Evolutionary conservation across 2,113 vertebrate species (phyloP).

Genomic region (Laterallus jamaicensis): DNA sequence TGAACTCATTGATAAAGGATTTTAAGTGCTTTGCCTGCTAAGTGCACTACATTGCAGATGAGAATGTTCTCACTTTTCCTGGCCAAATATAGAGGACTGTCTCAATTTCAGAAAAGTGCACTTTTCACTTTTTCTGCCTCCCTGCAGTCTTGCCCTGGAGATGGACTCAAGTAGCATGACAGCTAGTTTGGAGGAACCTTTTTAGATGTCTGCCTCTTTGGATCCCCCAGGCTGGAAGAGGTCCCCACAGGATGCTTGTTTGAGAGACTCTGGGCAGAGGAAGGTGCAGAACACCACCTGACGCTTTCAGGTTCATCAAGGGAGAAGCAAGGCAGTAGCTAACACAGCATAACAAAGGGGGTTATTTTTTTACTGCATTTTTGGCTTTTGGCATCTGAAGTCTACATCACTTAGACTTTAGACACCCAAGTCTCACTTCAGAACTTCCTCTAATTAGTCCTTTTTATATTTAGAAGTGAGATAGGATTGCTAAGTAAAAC

Average conservation of each 20-base stretch:
- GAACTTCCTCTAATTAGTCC: background rate
- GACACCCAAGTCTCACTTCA: background rate
- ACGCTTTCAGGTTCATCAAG: background rate
- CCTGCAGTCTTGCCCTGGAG: background rate
- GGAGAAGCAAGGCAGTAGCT: background rate
- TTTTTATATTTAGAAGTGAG: background rate
- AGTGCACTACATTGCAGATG: too few species aligned
- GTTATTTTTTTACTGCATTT: background rate
- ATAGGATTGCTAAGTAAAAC: background rate
- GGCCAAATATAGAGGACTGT: background rate
- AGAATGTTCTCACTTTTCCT: background rate
- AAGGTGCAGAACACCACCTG: background rate
- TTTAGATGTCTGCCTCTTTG: background rate
- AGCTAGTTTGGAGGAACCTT: background rate
- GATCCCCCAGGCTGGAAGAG: background rate
- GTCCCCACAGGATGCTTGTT: rapidly evolving
- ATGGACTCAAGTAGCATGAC: background rate
- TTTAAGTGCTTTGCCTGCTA: background rate
- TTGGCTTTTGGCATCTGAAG: background rate
- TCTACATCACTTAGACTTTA: background rate
- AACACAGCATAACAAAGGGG: background rate
- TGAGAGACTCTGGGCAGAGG: rapidly evolving
- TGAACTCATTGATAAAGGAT: background rate
- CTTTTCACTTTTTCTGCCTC: background rate
- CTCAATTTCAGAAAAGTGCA: background rate